Evolutionary conservation across 2,797 vertebrate species (phyloP), one percentile per base, ranked within the genome.

Genomic region (Chaunax sp.): DNA sequence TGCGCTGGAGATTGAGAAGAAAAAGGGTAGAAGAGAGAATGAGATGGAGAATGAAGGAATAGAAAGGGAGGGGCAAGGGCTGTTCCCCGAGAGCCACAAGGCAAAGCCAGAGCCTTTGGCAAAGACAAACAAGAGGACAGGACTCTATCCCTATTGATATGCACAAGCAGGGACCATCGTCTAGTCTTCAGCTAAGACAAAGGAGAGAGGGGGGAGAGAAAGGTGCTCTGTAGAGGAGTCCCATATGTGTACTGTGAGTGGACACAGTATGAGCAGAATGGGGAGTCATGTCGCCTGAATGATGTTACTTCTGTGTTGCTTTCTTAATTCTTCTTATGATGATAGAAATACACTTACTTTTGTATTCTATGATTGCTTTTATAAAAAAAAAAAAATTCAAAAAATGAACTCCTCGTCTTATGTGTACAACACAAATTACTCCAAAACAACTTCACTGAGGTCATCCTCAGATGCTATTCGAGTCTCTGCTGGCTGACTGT

Each of bases 41-140:
- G 77, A 73, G 78, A 80, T 77, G 74, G 78, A 83, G 81, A 88
- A 89, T 85, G 87, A 77, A 87, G 77, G 83, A 50, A 78, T 64
- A 82, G 79, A 87, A 84, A 83, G 47, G 85, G 87, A 85, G 87
- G 89, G 89, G 89, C 86, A 86, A 90, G 84, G 87, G 81, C 83
- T 83, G 92, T 83, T 94, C 92, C 90, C 90, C 91, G 91, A 92
- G 92, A 94, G 93, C 92, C 92, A 92, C 88, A 92, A 93, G 94
- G 92, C 93, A 93, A 92, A 94, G 92, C 89, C 79, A 89, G 90
- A 84, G 89, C 90, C 91, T 93, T 92, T 93, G 91, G 92, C 90
- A 92, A 93, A 95, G 92, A 92, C 93, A 94, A 94, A 94, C 91
- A 94, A 91, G 80, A 87, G 87, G 92, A 94, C 86, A 85, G 90